Conservation (phyloP, 2,113 vertebrate genomes). For the Cathartes aura region DNA sequence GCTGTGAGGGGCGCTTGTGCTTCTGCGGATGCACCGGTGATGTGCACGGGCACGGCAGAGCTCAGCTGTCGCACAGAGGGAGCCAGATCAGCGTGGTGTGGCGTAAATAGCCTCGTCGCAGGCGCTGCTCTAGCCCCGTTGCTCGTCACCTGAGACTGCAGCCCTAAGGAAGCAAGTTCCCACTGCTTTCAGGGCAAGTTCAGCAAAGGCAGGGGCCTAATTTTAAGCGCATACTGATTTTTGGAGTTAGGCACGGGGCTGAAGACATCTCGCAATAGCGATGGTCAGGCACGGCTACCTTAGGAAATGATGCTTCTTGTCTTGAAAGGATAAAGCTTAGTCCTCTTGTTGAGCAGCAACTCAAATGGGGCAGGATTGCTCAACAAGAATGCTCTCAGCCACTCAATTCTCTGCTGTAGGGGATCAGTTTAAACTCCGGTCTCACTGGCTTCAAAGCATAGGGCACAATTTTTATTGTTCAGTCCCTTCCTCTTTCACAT, state of each 20-base stretch:
- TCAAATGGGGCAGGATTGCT: neutral
- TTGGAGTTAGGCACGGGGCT: neutral
- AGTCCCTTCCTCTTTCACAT: too few relatives aligned
- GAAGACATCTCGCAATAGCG: neutral
- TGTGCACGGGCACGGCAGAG: neutral
- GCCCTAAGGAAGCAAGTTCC: neutral
- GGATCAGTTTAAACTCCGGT: neutral
- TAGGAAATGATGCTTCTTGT: neutral
- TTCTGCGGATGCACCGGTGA: neutral
- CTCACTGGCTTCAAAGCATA: neutral
- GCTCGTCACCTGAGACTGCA: neutral
- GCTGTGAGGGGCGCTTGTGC: neutral
- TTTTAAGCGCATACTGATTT: neutral
- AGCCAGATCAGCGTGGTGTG: neutral
- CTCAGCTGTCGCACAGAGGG: fast-evolving
- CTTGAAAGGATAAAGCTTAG: neutral
- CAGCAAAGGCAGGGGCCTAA: neutral
- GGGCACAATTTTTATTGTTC: neutral
- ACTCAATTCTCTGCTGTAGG: fast-evolving
- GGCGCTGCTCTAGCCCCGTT: neutral
- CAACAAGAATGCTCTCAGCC: neutral
- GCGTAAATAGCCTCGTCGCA: neutral
- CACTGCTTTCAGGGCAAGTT: neutral
- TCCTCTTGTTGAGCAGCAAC: neutral
- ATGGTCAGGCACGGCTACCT: neutral